phyloP scores from a whole-genome alignment of 2,113 vertebrate genomes.

The Apteryx owenii region DNA sequence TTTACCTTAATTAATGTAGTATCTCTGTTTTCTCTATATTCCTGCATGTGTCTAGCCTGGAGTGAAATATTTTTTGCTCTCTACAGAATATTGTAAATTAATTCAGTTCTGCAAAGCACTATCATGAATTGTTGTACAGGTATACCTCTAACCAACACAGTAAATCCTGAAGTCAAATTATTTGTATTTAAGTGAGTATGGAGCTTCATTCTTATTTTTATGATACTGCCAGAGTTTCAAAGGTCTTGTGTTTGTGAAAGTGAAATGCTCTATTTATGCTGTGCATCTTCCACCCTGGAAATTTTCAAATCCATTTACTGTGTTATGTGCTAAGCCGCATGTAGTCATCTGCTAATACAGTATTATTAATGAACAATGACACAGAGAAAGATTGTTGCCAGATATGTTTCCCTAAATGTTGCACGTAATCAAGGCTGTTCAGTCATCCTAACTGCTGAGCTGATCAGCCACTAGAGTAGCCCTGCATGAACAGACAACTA shows the following conservation, averaged over 20 bases:
- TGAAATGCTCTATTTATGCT: background rate
- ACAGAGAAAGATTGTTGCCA: background rate
- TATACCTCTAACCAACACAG: background rate
- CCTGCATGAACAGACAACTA: background rate
- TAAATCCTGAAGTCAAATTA: background rate
- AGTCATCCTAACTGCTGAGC: background rate
- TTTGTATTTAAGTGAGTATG: conserved; percentile 10
- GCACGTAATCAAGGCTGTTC: background rate
- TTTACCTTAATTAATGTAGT: background rate
- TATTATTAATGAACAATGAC: background rate
- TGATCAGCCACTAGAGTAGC: background rate
- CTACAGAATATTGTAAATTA: conserved; percentile 6
- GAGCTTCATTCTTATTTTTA: conserved; percentile 8
- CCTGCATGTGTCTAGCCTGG: background rate
- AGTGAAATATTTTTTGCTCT: background rate
- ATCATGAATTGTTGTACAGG: background rate
- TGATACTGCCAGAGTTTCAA: background rate
- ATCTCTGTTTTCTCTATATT: background rate
- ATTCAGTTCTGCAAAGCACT: conserved; percentile 11
- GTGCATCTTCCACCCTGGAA: background rate
- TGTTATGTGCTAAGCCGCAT: background rate
- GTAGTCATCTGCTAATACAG: background rate
- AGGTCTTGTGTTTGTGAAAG: background rate
- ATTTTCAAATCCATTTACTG: background rate
- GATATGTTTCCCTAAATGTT: background rate